Percentiles rank a stretch among this genome's conserved stretches.
Conservation (phyloP, 2,888 invertebrate genomes). For the Didymodactylos carnosus region DNA sequence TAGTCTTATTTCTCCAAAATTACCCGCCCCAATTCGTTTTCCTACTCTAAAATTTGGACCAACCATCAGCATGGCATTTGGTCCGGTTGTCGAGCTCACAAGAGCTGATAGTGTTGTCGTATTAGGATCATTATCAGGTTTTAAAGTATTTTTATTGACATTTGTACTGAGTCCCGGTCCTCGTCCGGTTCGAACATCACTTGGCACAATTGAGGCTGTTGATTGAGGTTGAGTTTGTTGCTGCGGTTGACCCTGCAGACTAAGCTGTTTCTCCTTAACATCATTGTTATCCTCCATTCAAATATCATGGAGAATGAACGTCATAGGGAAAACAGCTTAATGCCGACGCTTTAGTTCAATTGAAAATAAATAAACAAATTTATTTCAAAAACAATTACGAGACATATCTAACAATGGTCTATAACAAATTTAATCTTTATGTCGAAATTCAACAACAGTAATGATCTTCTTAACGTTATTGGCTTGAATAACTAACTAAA, state of each 20-base stretch:
- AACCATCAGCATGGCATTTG: slow-evolving; percentile 10
- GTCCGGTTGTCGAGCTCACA: neutral
- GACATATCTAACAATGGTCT: too few species aligned
- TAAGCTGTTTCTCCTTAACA: neutral
- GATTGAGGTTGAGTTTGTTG: neutral
- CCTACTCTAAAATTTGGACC: slow-evolving; percentile 47
- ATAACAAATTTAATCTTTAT: too few species aligned
- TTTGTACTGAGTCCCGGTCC: neutral
- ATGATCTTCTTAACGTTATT: too few species aligned
- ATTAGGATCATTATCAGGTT: neutral
- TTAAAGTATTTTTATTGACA: too few species aligned
- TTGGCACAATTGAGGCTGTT: neutral
- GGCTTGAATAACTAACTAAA: too few species aligned
- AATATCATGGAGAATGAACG: neutral
- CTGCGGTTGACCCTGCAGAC: neutral
- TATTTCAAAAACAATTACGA: too few species aligned
- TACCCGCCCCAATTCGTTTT: slow-evolving; percentile 99
- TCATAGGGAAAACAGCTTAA: neutral
- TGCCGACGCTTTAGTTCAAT: neutral
- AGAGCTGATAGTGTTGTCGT: neutral
- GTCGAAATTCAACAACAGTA: too few species aligned
- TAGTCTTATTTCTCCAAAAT: slow-evolving; percentile 94
- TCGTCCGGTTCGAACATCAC: neutral
- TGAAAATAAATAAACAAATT: neutral
- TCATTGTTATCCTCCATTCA: neutral